phyloP scores from a whole-genome alignment of 2,888 invertebrate genomes.

The Cantharis lateralis region DNA sequence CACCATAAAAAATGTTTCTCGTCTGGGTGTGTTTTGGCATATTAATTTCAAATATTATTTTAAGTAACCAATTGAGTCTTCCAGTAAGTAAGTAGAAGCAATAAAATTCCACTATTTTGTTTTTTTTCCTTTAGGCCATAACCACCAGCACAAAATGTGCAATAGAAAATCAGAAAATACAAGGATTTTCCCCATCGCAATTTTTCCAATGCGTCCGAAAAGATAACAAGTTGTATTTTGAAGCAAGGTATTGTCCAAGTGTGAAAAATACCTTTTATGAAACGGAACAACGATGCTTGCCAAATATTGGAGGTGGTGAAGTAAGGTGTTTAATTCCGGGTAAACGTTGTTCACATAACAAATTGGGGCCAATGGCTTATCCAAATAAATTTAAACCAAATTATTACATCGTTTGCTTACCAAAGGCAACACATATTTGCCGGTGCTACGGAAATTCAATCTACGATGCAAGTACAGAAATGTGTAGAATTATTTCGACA shows the following conservation, averaged over 20 bases:
- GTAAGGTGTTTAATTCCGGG: constrained; percentile 1
- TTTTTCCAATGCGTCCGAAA: constrained; percentile 1
- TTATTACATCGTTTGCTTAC: constrained; percentile 10
- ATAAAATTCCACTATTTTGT: not conserved
- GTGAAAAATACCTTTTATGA: constrained; percentile 3
- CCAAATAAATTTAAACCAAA: not conserved
- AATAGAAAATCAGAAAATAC: not conserved
- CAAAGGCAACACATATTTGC: constrained; percentile 6
- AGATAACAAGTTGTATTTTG: not conserved
- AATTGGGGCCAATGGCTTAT: constrained; percentile 1
- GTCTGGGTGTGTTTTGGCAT: not conserved
- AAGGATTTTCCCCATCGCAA: not conserved
- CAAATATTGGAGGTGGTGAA: constrained; percentile 12
- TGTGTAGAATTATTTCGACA: not conserved
- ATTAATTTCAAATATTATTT: not conserved
- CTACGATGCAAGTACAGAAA: not conserved
- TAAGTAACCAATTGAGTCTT: not conserved
- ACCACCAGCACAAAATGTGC: not conserved
- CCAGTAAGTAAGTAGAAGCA: not conserved
- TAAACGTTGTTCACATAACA: constrained; percentile 7
- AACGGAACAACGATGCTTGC: not conserved
- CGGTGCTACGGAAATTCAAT: not conserved
- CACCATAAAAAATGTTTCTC: not conserved
- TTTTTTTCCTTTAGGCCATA: not conserved
- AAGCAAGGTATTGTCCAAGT: not conserved